Evolutionary conservation across 2,113 vertebrate genomes (phyloP).

Genomic region (Catharus fuscescens): DNA sequence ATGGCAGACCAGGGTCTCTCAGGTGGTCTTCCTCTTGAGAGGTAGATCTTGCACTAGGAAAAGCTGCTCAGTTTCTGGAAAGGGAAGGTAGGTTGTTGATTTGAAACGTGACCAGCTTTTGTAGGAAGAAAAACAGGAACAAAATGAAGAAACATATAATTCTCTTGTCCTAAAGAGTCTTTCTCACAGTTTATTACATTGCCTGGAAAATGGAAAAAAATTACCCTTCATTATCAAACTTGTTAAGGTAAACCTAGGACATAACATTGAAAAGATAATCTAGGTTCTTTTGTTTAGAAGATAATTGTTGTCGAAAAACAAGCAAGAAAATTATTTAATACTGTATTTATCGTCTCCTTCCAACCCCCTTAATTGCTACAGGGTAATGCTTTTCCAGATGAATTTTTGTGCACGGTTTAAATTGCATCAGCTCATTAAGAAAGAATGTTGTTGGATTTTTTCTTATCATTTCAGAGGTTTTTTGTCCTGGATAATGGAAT

Average conservation of each 20-base stretch:
- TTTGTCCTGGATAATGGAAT: constrained; percentile 98
- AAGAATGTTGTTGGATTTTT: background rate
- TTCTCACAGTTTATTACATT: background rate
- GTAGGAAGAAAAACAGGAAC: background rate
- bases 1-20: background rate
- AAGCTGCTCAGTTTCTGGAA: background rate
- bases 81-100: background rate
- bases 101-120: background rate
- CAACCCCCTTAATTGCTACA: background rate
- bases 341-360: background rate
- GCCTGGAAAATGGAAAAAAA: background rate
- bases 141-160: background rate
- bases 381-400: background rate
- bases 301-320: background rate
- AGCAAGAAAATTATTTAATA: background rate
- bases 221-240: background rate
- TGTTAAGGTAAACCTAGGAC: background rate
- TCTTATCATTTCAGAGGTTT: constrained; percentile 86
- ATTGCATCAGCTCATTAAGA: background rate
- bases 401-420: background rate
- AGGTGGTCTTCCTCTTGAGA: background rate
- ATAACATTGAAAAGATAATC: background rate
- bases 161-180: background rate
- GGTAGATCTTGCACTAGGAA: background rate
- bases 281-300: background rate